Base-by-base conservation (phyloP, 2,113 vertebrate species). In the Butorides virescens region DNA sequence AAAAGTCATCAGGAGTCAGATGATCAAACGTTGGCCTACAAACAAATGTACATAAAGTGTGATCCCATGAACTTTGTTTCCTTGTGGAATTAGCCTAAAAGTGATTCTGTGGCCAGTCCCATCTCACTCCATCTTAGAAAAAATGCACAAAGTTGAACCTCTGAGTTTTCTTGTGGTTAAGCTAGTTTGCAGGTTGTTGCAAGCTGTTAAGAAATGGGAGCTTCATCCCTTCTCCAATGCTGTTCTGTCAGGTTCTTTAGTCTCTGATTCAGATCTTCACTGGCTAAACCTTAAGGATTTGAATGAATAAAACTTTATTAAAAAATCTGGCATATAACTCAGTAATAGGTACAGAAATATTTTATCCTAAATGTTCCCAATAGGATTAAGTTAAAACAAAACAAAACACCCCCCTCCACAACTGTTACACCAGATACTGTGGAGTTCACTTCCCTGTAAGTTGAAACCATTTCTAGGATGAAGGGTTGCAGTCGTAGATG, bases 91-190 rank as follows among this genome's bases (percentile, higher is more conserved):
- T 63, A 72, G 30, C n/a, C 32, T 49, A 46, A 58, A 91, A 80
- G 61, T 55, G 11, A 47, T 58, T 84, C n/a, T 82, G 23, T 76
- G 71, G 39, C 36, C 52, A 83, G 42, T 49, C 39, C 16, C 4
- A 9, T 55, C n/a, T 26, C 23, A 17, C 2, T 36, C 32, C 44
- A 9, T 77, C 11, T 58, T 78, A 37, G 7, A 5, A 22, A 37
- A 79, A 72, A 18, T 2, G 13, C 0, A 0, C 20, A 70, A 26
- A 63, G 17, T 14, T 66, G 39, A 92, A 56, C 25, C 15, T 65
- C 59, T 80, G 55, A 77, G 10, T 17, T 89, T 74, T 86, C 17
- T 92, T 2, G 16, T 70, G 15, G 26, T 62, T 15, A 66, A 66
- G 11, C 23, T 86, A 30, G 8, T 82, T 85, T 82, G n/a, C 47